Conservation (phyloP, 2,888 invertebrate genomes). For the Atherix ibis region DNA sequence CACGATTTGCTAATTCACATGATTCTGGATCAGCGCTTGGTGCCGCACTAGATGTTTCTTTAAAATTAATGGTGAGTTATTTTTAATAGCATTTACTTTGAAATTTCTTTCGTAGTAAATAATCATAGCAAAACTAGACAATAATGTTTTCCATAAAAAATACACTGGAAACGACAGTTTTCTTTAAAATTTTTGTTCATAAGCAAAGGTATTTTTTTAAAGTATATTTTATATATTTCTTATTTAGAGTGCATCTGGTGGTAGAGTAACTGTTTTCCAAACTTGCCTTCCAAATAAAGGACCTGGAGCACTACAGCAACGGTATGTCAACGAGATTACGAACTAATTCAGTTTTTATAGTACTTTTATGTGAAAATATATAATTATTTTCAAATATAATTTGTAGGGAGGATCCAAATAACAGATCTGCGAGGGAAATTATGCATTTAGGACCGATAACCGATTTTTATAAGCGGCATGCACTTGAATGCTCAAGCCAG, state of each 20-base stretch:
- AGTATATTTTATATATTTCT: no score
- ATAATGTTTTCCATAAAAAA: no score
- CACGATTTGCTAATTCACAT: conserved; percentile 46
- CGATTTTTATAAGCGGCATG: conserved; percentile 93
- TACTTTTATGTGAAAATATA: no score
- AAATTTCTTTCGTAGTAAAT: not conserved
- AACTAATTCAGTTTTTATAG: no score
- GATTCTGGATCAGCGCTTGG: conserved; percentile 78
- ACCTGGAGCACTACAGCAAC: conserved; percentile 68
- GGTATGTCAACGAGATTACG: no score
- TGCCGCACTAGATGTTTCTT: conserved; percentile 81
- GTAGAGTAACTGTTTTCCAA: conserved; percentile 89
- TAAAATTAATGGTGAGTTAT: conserved; percentile 64
- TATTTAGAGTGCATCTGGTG: conserved; percentile 69
- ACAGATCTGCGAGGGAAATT: conserved; percentile 65
- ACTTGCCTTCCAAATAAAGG: conserved; percentile 73
- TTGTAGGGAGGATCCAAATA: conserved; percentile 68
- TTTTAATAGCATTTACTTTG: not conserved
- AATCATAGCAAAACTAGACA: not conserved
- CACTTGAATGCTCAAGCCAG: conserved; percentile 90
- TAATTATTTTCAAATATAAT: no score
- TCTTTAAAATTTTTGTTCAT: no score
- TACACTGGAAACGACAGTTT: no score
- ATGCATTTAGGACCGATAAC: conserved; percentile 85
- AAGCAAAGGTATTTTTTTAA: no score